Percentiles rank a stretch among this genome's conserved stretches.
Evolutionary conservation across 1,140 invertebrate genomes (phyloP).

Genomic region (Diabrotica undecimpunctata): DNA sequence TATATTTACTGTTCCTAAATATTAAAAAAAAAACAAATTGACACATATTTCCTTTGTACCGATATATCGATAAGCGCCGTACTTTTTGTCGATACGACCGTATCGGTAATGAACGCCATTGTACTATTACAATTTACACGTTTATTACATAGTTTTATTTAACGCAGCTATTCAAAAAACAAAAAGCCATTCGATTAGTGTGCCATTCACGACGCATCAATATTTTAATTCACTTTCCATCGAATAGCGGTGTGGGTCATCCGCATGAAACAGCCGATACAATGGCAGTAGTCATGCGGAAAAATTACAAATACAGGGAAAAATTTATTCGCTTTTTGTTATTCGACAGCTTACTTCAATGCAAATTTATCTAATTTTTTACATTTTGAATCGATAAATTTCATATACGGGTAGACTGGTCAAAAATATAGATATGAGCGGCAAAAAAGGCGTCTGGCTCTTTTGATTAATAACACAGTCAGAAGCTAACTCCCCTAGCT

Average conservation of each 20-base stretch:
- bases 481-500: too few relatives aligned
- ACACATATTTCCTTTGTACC: too few relatives aligned
- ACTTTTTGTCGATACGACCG: too few relatives aligned
- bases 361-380: not conserved
- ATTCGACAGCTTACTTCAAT: not conserved
- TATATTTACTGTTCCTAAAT: too few relatives aligned
- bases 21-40: too few relatives aligned
- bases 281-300: not conserved
- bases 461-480: too few relatives aligned
- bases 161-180: not conserved
- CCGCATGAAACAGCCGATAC: not conserved
- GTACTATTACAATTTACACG: not conserved
- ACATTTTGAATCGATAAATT: not conserved
- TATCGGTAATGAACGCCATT: not conserved
- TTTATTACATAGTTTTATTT: not conserved
- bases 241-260: not conserved
- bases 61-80: too few relatives aligned
- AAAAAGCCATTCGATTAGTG: not conserved
- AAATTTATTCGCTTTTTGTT: not conserved
- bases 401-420: not conserved
- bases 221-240: not conserved
- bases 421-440: too few relatives aligned
- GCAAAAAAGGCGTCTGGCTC: too few relatives aligned
- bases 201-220: not conserved
- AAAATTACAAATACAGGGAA: slow-evolving; percentile 1